Evolutionary conservation across 2,888 invertebrate genomes (phyloP).

Genomic region (Odontocerum albicorne): DNA sequence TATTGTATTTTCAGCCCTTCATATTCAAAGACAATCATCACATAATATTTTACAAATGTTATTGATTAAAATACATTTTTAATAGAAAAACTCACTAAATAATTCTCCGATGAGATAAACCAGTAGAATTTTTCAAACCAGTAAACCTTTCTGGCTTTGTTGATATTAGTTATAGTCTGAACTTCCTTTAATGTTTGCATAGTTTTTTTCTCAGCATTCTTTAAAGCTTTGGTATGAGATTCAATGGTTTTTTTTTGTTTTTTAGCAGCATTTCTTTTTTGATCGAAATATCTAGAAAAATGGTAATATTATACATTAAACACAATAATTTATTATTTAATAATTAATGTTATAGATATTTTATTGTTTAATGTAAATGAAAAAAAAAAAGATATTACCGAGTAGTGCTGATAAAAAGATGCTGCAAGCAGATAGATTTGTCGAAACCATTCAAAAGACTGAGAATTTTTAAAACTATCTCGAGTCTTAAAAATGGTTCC

Average conservation of each 20-base stretch:
- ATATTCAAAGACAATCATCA: too few species aligned
- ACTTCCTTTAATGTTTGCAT: constrained; percentile 93
- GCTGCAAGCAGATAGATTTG: constrained; percentile 11
- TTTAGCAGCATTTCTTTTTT: constrained; percentile 85
- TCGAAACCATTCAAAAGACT: constrained; percentile 29
- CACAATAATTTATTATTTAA: neutral
- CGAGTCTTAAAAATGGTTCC: constrained; percentile 21
- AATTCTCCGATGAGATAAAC: constrained; percentile 98
- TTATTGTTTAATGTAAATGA: neutral
- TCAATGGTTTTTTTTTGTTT: constrained; percentile 97
- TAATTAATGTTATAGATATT: neutral
- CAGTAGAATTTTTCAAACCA: constrained; percentile 99
- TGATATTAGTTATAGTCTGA: constrained; percentile 87
- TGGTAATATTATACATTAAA: too few species aligned
- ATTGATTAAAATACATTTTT: neutral
- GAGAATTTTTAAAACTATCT: constrained; percentile 19
- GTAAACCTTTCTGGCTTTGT: constrained; percentile 90
- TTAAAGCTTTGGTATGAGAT: constrained; percentile 89
- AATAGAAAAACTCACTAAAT: constrained; percentile 53
- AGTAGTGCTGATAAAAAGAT: neutral
- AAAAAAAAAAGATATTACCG: neutral
- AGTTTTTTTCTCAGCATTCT: constrained; percentile 94
- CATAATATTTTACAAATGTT: neutral
- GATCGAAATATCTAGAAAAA: constrained; percentile 82
- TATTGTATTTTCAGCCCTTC: too few species aligned